A percentile compares a stretch with the other conserved stretches of the same genome.
phyloP scores from a whole-genome alignment of 2,888 invertebrate genomes.

The Drosophila kokeensis region DNA sequence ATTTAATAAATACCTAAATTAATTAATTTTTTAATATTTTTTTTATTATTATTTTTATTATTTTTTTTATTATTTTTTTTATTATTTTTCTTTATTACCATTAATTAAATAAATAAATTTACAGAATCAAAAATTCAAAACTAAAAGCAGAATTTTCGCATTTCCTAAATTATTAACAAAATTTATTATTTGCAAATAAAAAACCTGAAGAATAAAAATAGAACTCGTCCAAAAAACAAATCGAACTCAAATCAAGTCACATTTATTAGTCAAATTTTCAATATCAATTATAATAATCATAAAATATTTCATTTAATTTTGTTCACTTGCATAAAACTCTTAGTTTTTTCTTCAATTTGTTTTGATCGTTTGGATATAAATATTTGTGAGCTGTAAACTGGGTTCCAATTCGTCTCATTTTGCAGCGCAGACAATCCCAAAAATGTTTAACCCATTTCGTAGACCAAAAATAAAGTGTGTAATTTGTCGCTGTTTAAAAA shows the following conservation, averaged over 20 bases:
- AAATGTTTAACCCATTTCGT: constrained; percentile 54
- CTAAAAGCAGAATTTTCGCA: not conserved
- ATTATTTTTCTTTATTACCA: too few species aligned
- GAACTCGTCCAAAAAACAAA: not conserved
- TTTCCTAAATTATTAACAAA: not conserved
- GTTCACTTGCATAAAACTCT: not conserved
- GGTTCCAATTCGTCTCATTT: constrained; percentile 43
- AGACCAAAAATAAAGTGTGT: constrained; percentile 48
- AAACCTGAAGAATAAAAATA: too few species aligned
- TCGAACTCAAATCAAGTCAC: not conserved
- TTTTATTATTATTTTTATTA: too few species aligned
- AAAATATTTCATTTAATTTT: not conserved
- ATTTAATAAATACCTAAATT: too few species aligned
- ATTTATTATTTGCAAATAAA: too few species aligned
- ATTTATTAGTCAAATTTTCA: not conserved
- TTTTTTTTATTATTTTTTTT: too few species aligned
- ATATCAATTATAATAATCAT: not conserved
- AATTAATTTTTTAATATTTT: too few species aligned
- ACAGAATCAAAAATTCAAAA: not conserved
- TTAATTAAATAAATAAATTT: not conserved
- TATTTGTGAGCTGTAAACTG: constrained; percentile 15
- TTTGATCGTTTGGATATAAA: not conserved
- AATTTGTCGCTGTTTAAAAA: constrained; percentile 45
- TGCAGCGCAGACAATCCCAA: constrained; percentile 37
- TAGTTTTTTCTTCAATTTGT: not conserved